A percentile compares a stretch with the other conserved stretches of the same genome.
Evolutionary conservation across 2,888 invertebrate species (phyloP).

Genomic region (Acrobasis suavella): DNA sequence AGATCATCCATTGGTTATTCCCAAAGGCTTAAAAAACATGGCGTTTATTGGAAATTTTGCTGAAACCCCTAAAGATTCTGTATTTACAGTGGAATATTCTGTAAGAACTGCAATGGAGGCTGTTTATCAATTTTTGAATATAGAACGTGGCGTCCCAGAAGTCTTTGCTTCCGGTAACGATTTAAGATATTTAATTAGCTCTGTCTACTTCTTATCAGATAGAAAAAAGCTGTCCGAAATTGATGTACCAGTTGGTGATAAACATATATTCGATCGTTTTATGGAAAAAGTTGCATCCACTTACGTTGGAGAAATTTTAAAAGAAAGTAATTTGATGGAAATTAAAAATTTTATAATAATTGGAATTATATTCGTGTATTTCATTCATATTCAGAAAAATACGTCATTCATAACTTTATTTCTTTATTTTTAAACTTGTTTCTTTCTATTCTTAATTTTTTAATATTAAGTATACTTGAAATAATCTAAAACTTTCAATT

Average conservation of each 20-base stretch:
- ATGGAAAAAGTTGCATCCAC: not conserved
- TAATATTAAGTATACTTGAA: not conserved
- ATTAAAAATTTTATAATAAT: not conserved
- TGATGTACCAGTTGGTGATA: not conserved
- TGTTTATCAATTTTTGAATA: not conserved
- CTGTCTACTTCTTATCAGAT: not conserved
- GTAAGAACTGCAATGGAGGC: not conserved
- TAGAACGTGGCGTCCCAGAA: not conserved
- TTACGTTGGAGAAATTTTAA: not conserved
- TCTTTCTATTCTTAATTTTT: no score
- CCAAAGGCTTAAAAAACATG: not conserved
- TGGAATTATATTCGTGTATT: not conserved
- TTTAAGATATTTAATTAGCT: not conserved
- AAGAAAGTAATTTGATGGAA: not conserved
- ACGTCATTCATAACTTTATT: no score
- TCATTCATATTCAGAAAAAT: not conserved
- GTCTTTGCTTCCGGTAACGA: not conserved
- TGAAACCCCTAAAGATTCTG: not conserved
- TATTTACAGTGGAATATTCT: slow-evolving; percentile 4
- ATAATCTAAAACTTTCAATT: not conserved
- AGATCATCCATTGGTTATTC: slow-evolving; percentile 1
- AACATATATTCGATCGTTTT: not conserved
- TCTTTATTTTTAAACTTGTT: no score
- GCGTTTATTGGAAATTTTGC: slow-evolving; percentile 6
- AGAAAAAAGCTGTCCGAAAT: not conserved